Base-by-base conservation (phyloP, 1,140 invertebrate genomes). In the Stegodyphus dumicola region DNA sequence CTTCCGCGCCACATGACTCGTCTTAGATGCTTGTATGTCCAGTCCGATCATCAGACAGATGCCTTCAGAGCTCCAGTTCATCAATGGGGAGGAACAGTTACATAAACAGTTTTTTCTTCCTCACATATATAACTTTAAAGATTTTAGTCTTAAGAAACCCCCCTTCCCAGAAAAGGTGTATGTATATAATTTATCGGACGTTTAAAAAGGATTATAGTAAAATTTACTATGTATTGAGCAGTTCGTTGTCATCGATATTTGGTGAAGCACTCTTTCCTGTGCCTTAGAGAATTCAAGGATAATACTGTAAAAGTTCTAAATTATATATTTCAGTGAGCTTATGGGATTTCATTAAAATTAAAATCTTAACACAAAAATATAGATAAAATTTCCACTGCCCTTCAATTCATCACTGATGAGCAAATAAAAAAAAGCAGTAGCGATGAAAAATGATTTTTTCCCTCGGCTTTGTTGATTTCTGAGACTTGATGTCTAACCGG, bases 141-240 rank as follows among this genome's bases (percentile, higher is more conserved):
- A 83, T 83, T 83, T 83, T 83, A 74, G 64, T 83, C 80, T 83
- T 75, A 75, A 83, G 71, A 83, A 83, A 83, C 70, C 80, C 56
- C 78, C 71, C 7, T 74, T 11, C 52, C 6, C n/a, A 54, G 52
- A 60, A 15, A 60, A 10, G 5, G 15, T 9, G 15, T 9, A 60
- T 15, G 56, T 9, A 15, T 60, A 10, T 60, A 60, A 60, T 33
- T 33, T 33, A 33, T 9, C 9, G 56, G 56, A 10, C 15, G 56
- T 15, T 15, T 60, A 60, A 60, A 9, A 15, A 15, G 9, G 15
- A 60, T 15, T 60, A 1, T 60, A 60, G 56, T 60, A 60, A 60
- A 60, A 60, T 15, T 15, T 60, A 15, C 15, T 67, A 67, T 17
- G 7, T 2, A 67, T 67, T 67, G 48, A 73, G n/a, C 74, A 77